These are phyloP conservation scores for Daktulosphaira vitifoliae DNA, from an alignment of 1,140 invertebrate genomes.

Conservation along the genomic window DNA sequence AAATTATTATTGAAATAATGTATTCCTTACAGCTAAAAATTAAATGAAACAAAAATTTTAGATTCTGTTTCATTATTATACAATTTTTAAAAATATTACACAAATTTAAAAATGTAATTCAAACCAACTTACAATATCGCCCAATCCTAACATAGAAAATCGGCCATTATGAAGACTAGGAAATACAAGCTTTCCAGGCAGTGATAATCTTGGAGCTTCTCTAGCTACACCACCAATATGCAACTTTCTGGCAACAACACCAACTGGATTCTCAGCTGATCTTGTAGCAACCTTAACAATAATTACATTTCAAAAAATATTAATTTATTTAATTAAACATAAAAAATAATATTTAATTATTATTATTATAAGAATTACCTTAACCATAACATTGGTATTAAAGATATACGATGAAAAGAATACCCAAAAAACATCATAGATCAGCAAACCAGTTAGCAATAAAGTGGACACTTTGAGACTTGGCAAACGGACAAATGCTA, in stretches of 20 bases:
- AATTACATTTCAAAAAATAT: no score
- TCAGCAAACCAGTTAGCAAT: slow-evolving; percentile 82
- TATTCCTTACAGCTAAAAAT: background rate
- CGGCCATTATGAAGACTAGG: slow-evolving; percentile 94
- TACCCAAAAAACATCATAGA: slow-evolving; percentile 98
- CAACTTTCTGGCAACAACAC: slow-evolving; percentile 81
- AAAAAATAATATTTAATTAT: background rate
- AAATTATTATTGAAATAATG: no score
- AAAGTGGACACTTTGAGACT: slow-evolving; percentile 94
- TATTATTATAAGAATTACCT: slow-evolving; percentile 50
- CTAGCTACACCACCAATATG: slow-evolving; percentile 77
- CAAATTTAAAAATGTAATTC: no score
- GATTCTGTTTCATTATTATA: no score
- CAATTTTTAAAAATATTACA: no score
- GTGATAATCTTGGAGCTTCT: slow-evolving; percentile 85
- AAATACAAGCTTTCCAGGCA: slow-evolving; percentile 94
- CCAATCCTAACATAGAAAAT: slow-evolving; percentile 93
- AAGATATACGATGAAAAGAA: slow-evolving; percentile 98
- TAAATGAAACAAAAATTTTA: background rate
- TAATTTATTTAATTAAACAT: background rate
- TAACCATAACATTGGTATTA: slow-evolving; percentile 98
- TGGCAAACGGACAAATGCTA: slow-evolving; percentile 89
- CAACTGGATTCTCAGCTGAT: slow-evolving; percentile 93
- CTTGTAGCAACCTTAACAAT: slow-evolving; percentile 62
- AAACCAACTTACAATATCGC: slow-evolving; percentile 81